A percentile compares a stretch with the other conserved stretches of the same genome.
Conservation (phyloP, 2,797 vertebrate genomes). For the Ibycter americanus region DNA sequence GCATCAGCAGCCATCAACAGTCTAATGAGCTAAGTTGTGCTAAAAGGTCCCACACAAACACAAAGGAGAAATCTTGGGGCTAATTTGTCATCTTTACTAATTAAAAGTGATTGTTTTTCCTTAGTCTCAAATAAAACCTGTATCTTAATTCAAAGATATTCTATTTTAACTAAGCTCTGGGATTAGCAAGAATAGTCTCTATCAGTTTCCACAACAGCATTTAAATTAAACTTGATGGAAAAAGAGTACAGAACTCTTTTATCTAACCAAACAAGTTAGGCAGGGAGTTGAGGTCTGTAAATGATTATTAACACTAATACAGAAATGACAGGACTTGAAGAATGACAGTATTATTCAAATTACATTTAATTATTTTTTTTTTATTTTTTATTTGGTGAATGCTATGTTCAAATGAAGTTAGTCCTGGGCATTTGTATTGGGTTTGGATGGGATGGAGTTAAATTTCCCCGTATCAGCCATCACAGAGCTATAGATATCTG, state of each 20-base stretch:
- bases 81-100: constrained; percentile 81
- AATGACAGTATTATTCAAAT: not conserved
- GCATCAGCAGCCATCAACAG: constrained; percentile 61
- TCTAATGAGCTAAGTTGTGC: constrained; percentile 75
- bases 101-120: constrained; percentile 79
- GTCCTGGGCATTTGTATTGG: not conserved
- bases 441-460: not conserved
- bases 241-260: not conserved
- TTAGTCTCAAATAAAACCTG: constrained; percentile 60
- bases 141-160: constrained; percentile 39
- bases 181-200: not conserved
- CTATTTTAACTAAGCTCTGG: not conserved
- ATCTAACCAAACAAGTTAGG: not conserved
- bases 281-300: not conserved
- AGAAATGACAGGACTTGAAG: not conserved
- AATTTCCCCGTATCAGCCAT: not conserved
- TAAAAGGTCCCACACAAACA: constrained; percentile 71
- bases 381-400: not conserved
- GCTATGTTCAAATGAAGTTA: not conserved
- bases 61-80: constrained; percentile 62
- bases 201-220: not conserved
- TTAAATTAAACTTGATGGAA: not conserved
- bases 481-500: not conserved
- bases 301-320: not conserved
- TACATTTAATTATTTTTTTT: no score